Conservation (phyloP, 2,113 vertebrate species). For the Amazona vittata region DNA sequence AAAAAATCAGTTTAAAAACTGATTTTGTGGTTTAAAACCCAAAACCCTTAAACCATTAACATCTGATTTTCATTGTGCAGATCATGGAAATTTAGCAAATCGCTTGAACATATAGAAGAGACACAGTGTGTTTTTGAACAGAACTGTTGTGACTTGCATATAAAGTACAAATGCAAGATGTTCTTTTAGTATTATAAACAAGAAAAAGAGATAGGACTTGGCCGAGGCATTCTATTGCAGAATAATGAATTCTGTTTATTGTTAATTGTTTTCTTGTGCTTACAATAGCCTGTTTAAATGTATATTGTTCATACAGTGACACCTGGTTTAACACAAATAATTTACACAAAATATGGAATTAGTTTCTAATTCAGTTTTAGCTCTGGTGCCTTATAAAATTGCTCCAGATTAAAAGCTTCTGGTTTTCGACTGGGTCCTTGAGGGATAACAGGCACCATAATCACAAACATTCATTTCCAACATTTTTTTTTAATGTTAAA, state of each 20-base stretch:
- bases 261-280: slow-evolving; percentile 59
- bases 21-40: not conserved
- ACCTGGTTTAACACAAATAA: slow-evolving; percentile 62
- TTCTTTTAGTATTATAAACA: slow-evolving; percentile 41
- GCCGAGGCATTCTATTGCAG: slow-evolving; percentile 63
- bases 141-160: slow-evolving; percentile 42
- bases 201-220: slow-evolving; percentile 69
- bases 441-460: slow-evolving; percentile 30
- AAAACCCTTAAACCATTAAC: not conserved
- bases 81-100: slow-evolving; percentile 34
- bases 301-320: slow-evolving; percentile 64
- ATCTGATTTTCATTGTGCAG: not conserved
- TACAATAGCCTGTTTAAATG: slow-evolving; percentile 50
- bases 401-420: slow-evolving; percentile 63
- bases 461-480: slow-evolving; percentile 32
- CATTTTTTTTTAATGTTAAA: not conserved
- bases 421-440: slow-evolving; percentile 32
- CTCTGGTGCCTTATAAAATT: slow-evolving; percentile 38
- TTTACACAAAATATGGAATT: slow-evolving; percentile 54
- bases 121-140: not conserved
- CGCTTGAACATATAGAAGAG: not conserved
- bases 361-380: slow-evolving; percentile 73
- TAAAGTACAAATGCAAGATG: slow-evolving; percentile 38
- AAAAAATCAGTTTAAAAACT: not conserved
- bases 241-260: slow-evolving; percentile 65